Conservation (phyloP, 2,797 vertebrate species). For the Phoebastria nigripes region DNA sequence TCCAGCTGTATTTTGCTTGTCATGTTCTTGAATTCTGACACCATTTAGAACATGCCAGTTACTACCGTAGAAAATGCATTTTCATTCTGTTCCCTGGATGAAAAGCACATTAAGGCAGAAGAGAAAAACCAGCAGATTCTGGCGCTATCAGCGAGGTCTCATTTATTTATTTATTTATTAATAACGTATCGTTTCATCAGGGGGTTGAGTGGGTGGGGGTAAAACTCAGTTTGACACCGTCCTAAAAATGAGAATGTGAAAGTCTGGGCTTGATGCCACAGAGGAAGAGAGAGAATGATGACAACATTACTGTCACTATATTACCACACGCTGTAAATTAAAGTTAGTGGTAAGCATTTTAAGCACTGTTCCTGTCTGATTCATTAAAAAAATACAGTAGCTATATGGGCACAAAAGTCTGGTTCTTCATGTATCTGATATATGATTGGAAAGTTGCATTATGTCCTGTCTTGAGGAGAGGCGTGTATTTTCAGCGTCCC, state of each 20-base stretch:
- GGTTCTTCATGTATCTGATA: not conserved
- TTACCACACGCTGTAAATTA: conserved; percentile 67
- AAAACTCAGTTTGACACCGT: conserved; percentile 14
- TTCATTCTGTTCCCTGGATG: conserved; percentile 47
- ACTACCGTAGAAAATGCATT: conserved; percentile 63
- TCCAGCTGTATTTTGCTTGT: conserved; percentile 75
- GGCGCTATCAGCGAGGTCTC: conserved; percentile 1
- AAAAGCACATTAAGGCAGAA: conserved; percentile 21
- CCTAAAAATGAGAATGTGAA: conserved; percentile 38
- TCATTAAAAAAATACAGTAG: conserved; percentile 63
- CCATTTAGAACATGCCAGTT: conserved; percentile 62
- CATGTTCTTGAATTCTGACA: conserved; percentile 73
- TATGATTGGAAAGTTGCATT: not conserved
- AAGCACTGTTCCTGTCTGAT: conserved; percentile 56
- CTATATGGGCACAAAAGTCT: conserved; percentile 7
- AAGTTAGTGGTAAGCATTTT: conserved; percentile 25
- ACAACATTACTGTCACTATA: conserved; percentile 64
- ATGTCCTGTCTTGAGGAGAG: not conserved
- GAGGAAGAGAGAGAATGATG: conserved; percentile 61
- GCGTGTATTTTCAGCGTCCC: not conserved
- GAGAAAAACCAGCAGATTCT: conserved; percentile 5
- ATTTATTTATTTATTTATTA: not conserved
- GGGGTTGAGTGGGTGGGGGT: not conserved
- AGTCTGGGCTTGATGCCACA: conserved; percentile 55
- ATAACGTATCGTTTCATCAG: conserved; percentile 8